These are phyloP conservation scores for Rattus rattus DNA, from an alignment of 2,113 vertebrate species.

Conservation along the genomic window DNA sequence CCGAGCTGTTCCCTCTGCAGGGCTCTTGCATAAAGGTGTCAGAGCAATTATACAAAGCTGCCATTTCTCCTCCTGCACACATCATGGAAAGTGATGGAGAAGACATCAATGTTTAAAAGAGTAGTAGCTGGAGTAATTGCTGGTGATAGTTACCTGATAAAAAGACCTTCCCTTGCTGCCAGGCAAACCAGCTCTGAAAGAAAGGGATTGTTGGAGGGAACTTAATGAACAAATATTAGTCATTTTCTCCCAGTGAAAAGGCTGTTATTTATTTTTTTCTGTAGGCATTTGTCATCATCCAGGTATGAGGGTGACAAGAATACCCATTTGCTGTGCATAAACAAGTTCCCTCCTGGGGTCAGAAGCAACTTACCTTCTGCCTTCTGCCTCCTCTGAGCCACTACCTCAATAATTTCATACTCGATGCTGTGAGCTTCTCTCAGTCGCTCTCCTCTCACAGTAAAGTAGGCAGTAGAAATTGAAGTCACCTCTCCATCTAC, in stretches of 20 bases:
- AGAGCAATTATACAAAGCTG: conserved; percentile 41
- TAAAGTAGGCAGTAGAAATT: background rate
- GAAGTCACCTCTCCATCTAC: background rate
- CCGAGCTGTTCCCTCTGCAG: background rate
- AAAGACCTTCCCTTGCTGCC: background rate
- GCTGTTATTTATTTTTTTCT: background rate
- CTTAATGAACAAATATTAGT: background rate
- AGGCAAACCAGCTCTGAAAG: background rate
- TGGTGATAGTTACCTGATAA: background rate
- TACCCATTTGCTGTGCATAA: background rate
- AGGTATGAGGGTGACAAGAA: background rate
- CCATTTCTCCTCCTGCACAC: conserved; percentile 42
- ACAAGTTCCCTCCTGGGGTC: background rate
- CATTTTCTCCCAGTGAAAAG: background rate
- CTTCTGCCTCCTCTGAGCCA: background rate
- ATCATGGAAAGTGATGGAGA: background rate
- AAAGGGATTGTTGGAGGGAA: background rate
- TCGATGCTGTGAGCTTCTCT: conserved; percentile 63
- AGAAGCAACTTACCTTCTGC: background rate
- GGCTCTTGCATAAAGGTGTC: background rate
- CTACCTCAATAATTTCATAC: background rate
- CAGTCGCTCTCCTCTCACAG: conserved; percentile 57
- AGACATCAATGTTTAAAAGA: background rate
- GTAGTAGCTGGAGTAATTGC: background rate
- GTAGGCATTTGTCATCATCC: background rate